Percentiles rank a stretch among this genome's conserved stretches.
These are phyloP conservation scores for Morpho deidamia DNA, from an alignment of 2,888 invertebrate genomes.

Conservation along the genomic window DNA sequence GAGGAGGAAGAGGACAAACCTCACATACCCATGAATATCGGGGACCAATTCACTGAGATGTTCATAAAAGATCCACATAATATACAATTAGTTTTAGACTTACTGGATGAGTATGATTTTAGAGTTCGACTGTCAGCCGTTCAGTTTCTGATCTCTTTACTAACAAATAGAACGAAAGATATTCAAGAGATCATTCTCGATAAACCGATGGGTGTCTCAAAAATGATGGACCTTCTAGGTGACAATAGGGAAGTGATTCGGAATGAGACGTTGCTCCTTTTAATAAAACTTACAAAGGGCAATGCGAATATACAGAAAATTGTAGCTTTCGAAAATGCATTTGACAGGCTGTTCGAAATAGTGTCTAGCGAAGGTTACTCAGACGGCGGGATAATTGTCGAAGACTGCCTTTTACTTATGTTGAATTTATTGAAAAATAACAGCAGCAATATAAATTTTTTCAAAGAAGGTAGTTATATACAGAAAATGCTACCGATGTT, in stretches of 20 bases:
- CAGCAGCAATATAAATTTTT: constrained; percentile 98
- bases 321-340: constrained; percentile 99
- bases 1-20: constrained; percentile 88
- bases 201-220: constrained; percentile 98
- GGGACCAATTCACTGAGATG: constrained; percentile 97
- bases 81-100: constrained; percentile 87
- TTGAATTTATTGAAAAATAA: constrained; percentile 96
- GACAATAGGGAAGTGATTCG: constrained; percentile 97
- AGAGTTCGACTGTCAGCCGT: constrained; percentile 94
- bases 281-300: constrained; percentile 93
- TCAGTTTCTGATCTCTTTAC: constrained; percentile 90
- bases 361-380: constrained; percentile 94
- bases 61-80: constrained; percentile 94
- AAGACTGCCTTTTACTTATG: constrained; percentile 96
- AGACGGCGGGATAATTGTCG: constrained; percentile 98
- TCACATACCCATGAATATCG: constrained; percentile 83
- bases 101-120: constrained; percentile 97
- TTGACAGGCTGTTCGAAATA: constrained; percentile 96
- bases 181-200: constrained; percentile 92
- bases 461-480: constrained; percentile 98
- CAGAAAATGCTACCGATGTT: constrained; percentile 95
- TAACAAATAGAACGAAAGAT: constrained; percentile 91
- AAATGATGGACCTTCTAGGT: constrained; percentile 96
- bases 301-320: constrained; percentile 99
- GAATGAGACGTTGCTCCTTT: constrained; percentile 94